Evolutionary conservation across 1,140 invertebrate genomes (phyloP).

Genomic region (Drosophila paulistorum): DNA sequence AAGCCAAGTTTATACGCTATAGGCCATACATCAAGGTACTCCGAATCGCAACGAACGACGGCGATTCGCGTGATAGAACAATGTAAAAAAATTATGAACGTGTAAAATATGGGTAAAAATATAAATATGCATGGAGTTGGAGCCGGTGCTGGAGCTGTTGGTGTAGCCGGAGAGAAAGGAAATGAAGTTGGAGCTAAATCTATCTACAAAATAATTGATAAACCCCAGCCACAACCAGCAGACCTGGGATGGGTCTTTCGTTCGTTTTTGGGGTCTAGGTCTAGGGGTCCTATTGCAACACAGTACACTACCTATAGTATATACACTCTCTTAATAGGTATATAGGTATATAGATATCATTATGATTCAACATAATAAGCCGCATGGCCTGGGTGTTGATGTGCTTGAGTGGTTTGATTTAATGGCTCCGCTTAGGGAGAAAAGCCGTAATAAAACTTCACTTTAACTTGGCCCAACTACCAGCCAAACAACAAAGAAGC

Average conservation of each 20-base stretch:
- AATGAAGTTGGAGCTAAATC: slow-evolving; percentile 34
- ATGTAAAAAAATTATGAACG: slow-evolving; percentile 76
- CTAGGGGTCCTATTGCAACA: neutral
- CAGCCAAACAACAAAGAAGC: slow-evolving; percentile 7
- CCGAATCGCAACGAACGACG: slow-evolving; percentile 38
- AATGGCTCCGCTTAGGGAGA: slow-evolving; percentile 54
- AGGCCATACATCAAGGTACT: slow-evolving; percentile 59
- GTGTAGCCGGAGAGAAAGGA: slow-evolving; percentile 8
- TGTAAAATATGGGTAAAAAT: slow-evolving; percentile 68
- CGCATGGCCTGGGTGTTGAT: slow-evolving; percentile 51
- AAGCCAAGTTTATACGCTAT: slow-evolving; percentile 41
- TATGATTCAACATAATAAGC: slow-evolving; percentile 66
- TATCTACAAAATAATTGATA: slow-evolving; percentile 70
- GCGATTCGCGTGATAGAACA: slow-evolving; percentile 78
- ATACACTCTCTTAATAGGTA: neutral
- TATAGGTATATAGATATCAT: slow-evolving; percentile 51
- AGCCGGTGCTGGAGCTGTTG: slow-evolving; percentile 15
- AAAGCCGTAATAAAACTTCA: slow-evolving; percentile 9
- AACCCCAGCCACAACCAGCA: slow-evolving; percentile 17
- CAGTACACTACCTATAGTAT: no score
- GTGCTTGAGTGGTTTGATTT: slow-evolving; percentile 69
- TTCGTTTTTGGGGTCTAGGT: neutral
- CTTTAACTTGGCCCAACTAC: slow-evolving; percentile 6
- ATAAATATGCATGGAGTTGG: slow-evolving; percentile 65
- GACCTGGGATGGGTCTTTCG: no score